phyloP scores from a whole-genome alignment of 2,113 vertebrate genomes.

The Rhynchomys soricoides region DNA sequence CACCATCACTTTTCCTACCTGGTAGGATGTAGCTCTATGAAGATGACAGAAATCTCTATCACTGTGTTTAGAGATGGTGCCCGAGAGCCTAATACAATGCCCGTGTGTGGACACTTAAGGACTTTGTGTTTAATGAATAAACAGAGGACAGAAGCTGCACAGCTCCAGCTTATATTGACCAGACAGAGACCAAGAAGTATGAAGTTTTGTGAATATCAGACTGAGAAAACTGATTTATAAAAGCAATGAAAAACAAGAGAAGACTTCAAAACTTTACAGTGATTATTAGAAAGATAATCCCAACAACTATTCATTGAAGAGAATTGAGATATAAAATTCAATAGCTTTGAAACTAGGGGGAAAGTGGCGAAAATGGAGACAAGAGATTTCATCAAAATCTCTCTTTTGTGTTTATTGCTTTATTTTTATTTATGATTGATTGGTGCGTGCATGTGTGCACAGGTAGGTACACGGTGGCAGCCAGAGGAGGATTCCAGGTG shows the following conservation, averaged over 20 bases:
- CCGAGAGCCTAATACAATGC: background rate
- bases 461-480: background rate
- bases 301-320: background rate
- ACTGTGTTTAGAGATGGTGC: background rate
- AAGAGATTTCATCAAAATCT: background rate
- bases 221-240: background rate
- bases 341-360: background rate
- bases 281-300: background rate
- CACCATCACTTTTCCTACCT: background rate
- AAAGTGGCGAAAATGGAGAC: background rate
- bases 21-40: background rate
- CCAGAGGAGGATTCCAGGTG: background rate
- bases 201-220: background rate
- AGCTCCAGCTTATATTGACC: background rate
- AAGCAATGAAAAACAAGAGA: slow-evolving; percentile 23
- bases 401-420: background rate
- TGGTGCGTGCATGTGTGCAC: background rate
- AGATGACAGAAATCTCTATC: background rate
- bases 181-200: background rate
- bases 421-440: background rate
- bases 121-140: background rate
- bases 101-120: background rate
- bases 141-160: background rate
- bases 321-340: background rate
- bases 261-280: background rate